phyloP scores from a whole-genome alignment of 2,797 vertebrate species.

The Bovichtus variegatus region DNA sequence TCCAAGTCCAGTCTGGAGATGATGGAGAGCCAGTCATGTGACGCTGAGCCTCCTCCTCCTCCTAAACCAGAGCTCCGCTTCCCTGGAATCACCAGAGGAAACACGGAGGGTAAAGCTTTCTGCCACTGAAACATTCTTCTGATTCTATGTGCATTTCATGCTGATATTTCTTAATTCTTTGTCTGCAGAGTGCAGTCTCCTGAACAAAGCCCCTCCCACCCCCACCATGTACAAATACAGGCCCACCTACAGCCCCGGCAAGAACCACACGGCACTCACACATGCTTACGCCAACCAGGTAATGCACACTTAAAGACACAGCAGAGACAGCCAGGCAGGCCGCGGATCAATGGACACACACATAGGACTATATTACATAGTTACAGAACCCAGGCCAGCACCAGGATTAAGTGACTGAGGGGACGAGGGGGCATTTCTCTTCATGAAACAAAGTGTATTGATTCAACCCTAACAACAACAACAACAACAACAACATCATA shows the following conservation, averaged over 20 bases:
- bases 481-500: too few relatives aligned
- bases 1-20: constrained; percentile 97
- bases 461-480: too few relatives aligned
- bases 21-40: constrained; percentile 97
- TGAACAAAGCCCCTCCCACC: constrained; percentile 93
- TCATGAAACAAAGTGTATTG: too few relatives aligned
- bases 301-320: constrained; percentile 30
- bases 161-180: background rate
- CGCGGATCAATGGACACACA: too few relatives aligned
- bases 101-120: constrained; percentile 77
- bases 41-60: constrained; percentile 94
- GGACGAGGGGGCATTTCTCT: too few relatives aligned
- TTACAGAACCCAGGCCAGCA: too few relatives aligned
- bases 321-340: background rate
- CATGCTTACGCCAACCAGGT: constrained; percentile 90
- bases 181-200: constrained; percentile 88
- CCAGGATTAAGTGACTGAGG: too few relatives aligned
- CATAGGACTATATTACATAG: too few relatives aligned
- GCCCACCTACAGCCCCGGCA: constrained; percentile 91
- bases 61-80: constrained; percentile 96
- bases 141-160: background rate
- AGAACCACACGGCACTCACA: constrained; percentile 90
- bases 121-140: background rate
- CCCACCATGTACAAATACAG: constrained; percentile 98
- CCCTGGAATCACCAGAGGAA: constrained; percentile 81